Base-by-base conservation (phyloP, 2,113 vertebrate species). In the Apteryx mantelli region DNA sequence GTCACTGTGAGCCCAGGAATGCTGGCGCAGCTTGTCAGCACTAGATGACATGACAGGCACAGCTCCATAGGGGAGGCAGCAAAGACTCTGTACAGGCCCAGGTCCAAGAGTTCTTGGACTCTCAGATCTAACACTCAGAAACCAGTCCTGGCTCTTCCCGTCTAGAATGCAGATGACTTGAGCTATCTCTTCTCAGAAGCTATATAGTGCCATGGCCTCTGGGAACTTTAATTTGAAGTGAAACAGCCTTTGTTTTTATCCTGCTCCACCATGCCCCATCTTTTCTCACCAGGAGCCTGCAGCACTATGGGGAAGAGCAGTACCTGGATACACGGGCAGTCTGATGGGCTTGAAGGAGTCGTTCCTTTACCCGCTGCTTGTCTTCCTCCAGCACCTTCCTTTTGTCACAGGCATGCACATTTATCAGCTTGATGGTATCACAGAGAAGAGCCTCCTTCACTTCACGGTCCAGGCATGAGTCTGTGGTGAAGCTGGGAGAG, bases 401-500 rank as follows among this genome's bases (percentile, higher is more conserved):
- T 70, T 92, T 98, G 96, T 97, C 93, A 12, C 97, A 98, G 90
- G 97, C 97, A 1, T 82, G 95, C 68, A 98, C 93, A 2, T 98
- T 98, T 75, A 98, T 93, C 44, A 99, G 96, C 40, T 93, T 98
- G 93, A 99, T 94, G 40, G 98, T 94, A 3, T 99, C 98, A 9
- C 95, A 96, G n/a, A 99, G 98, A 30, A 99, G 97, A 3, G 98
- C 96, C 14, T 98, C 98, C 91, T 98, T 99, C 80, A 98, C 98
- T 85, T 99, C 98, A 1, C 34, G 87, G 81, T 98, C 98, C 13
- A 99, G 97, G 61, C 48, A 78, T 4, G 98, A 98, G 93, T 98
- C 98, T 0, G 98, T 98, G 96, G 86, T 98, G 95, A 98, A 99
- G 94, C 98, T 99, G 48, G 98, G 98, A 46, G 98, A 98, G 92